Base-by-base conservation (phyloP, 2,797 vertebrate genomes). In the Serranus cabrilla region DNA sequence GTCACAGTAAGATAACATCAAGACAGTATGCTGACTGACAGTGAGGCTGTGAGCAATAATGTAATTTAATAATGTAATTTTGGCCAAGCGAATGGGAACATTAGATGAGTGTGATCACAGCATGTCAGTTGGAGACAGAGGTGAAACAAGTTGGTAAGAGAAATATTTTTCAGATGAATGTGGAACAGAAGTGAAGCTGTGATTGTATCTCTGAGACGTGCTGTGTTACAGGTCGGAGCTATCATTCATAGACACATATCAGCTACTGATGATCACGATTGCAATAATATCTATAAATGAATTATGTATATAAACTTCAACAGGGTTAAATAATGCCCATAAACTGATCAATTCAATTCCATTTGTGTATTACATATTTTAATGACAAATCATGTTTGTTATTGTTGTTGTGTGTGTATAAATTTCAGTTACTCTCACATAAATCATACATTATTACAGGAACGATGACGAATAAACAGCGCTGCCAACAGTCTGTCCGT, bases 1-100 rank as follows among this genome's bases (percentile, higher is more conserved):
- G 78, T 91, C 84, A 84, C 51, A 65, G 16, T 61, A 27, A 66
- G 82, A 89, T 86, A 88, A 76, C 60, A 63, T 83, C 59, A 69
- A 54, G 78, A 2, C 39, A 49, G 49, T 23, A 63, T 9, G 70
- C 58, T 79, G 66, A 80, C 66, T 76, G 83, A 76, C 71, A 63
- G 23, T 20, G 63, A 55, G 59, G 57, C 64, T 49, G 46, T 16
- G 40, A 59, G 46, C 46, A 7, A 23, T 7, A 34, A 34, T 6
- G 34, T 6, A 34, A 34, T 34, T 34, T 34, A 34, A 34, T 34
- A 34, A 34, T 34, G 34, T 34, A 4, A 9, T 49, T 57, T 68
- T 60, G 59, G 40, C 50, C 52, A 31, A 9, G 23, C 23, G 46
- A 78, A 55, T 11, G 2, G 69, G 63, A 87, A 67, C 43, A 67